Conservation (phyloP, 2,113 vertebrate species). For the Leiothrix lutea region DNA sequence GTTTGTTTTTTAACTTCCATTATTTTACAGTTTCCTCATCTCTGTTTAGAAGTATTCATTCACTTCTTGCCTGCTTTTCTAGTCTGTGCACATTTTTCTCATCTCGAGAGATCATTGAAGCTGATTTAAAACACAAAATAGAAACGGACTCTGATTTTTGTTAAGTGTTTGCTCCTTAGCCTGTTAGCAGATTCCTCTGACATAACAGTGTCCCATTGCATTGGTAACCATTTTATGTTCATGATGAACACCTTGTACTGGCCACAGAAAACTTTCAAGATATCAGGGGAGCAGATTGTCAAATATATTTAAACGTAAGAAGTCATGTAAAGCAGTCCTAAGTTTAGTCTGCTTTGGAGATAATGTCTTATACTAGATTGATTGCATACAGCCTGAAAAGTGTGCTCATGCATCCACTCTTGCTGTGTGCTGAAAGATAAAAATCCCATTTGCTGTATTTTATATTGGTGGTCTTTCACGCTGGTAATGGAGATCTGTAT, state of each 20-base stretch:
- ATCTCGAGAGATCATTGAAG: slow-evolving; percentile 1
- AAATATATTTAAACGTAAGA: slow-evolving; percentile 65
- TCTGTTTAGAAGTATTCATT: not conserved
- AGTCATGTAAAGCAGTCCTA: slow-evolving; percentile 38
- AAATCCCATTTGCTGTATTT: slow-evolving; percentile 78
- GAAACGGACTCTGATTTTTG: slow-evolving; percentile 69
- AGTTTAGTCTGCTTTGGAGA: slow-evolving; percentile 61
- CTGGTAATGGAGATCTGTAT: slow-evolving; percentile 60
- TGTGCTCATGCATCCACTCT: slow-evolving; percentile 62
- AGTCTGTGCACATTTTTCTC: not conserved
- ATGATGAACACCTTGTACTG: slow-evolving; percentile 10
- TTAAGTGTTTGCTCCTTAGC: slow-evolving; percentile 62
- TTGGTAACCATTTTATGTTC: slow-evolving; percentile 10
- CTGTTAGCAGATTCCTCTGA: slow-evolving; percentile 66
- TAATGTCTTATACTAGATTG: slow-evolving; percentile 74
- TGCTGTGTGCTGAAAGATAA: slow-evolving; percentile 77
- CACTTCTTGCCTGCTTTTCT: not conserved
- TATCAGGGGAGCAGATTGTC: slow-evolving; percentile 49
- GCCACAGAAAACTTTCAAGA: slow-evolving; percentile 11
- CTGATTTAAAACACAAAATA: slow-evolving; percentile 60
- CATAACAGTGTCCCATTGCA: slow-evolving; percentile 23
- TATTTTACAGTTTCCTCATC: not conserved
- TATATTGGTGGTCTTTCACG: slow-evolving; percentile 77
- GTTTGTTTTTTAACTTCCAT: not conserved
- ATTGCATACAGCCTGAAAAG: slow-evolving; percentile 70